These are phyloP conservation scores for Zelleria hepariella DNA, from an alignment of 2,888 invertebrate genomes.

Conservation along the genomic window DNA sequence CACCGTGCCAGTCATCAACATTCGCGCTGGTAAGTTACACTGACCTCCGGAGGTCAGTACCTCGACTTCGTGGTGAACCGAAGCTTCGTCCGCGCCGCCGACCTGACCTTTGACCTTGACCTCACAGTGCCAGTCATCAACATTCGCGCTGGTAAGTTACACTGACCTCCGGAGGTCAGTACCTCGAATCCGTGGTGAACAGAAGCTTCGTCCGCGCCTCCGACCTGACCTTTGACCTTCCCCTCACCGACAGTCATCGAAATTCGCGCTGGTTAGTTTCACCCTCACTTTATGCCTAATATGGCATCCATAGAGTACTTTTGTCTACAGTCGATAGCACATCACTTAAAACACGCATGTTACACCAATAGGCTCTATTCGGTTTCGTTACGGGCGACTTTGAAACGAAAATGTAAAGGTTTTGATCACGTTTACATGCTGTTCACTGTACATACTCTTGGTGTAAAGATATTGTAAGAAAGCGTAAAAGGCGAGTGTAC, in stretches of 20 bases:
- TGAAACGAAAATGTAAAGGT: too few species aligned
- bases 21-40: conserved; percentile 34
- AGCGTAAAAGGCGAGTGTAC: too few species aligned
- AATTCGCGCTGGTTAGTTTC: conserved; percentile 32
- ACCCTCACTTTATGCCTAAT: too few species aligned
- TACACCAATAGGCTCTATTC: too few species aligned
- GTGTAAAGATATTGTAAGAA: too few species aligned
- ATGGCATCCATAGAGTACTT: too few species aligned
- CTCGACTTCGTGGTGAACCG: conserved; percentile 30
- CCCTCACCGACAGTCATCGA: conserved; percentile 35
- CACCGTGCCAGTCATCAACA: conserved; percentile 32
- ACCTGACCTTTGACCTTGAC: conserved; percentile 43
- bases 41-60: neutral
- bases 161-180: too few species aligned
- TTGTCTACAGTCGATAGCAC: too few species aligned
- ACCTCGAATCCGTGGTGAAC: conserved; percentile 28
- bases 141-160: conserved; percentile 32
- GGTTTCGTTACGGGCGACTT: too few species aligned
- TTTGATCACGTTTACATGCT: too few species aligned
- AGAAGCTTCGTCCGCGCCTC: conserved; percentile 28
- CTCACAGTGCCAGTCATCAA: conserved; percentile 36
- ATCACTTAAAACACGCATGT: too few species aligned
- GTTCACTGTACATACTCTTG: too few species aligned
- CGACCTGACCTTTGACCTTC: conserved; percentile 40
- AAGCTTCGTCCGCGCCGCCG: conserved; percentile 27